Base-by-base conservation (phyloP, 64 coral and sea anemone species). In the Trachythela sp. region DNA sequence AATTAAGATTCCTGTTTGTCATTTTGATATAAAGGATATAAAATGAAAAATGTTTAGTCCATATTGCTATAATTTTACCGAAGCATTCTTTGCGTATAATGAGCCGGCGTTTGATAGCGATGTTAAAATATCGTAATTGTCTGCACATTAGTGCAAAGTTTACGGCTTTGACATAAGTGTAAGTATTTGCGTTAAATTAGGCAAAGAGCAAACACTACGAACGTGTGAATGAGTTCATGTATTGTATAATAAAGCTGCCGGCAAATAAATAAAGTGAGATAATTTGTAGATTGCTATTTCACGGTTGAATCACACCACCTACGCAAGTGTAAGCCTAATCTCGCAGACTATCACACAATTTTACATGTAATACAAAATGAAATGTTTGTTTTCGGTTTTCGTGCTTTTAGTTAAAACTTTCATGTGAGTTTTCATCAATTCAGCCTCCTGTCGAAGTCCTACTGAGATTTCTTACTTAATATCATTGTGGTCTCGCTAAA, bases 231-330 rank as follows among this genome's bases (percentile, higher is more conserved):
- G 56, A 64, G 56, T 64, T 64, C 22, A 64, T 45, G 56, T 64
- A 64, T 64, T 64, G 56, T 64, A 64, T 18, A 64, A 64, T 64
- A 64, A 64, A 64, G 56, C 56, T 64, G 56, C 22, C 56, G 56
- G 56, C 56, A 64, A 64, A 64, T 64, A 64, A 64, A 64, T 64
- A 20, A 64, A 64, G 4, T 64, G 56, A 64, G 56, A 64, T 64
- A 20, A 64, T 64, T 64, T 64, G 26, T 20, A 20, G 56, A 64
- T 64, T 45, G 26, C 26, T n/a, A 22, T 64, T 64, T 64, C 56
- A 64, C 2, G 56, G 56, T 8, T 64, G 42, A 45, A 45, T 45
- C 4, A 45, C 42, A n/a, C n/a, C n/a, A 64, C 56, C 56, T 18
- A 64, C 56, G 56, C 56, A 64, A n/a, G n/a, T n/a, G n/a, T n/a